A percentile compares a stretch with the other conserved stretches of the same genome.
Conservation (phyloP, 2,113 vertebrate species). For the Corydoras sp. region DNA sequence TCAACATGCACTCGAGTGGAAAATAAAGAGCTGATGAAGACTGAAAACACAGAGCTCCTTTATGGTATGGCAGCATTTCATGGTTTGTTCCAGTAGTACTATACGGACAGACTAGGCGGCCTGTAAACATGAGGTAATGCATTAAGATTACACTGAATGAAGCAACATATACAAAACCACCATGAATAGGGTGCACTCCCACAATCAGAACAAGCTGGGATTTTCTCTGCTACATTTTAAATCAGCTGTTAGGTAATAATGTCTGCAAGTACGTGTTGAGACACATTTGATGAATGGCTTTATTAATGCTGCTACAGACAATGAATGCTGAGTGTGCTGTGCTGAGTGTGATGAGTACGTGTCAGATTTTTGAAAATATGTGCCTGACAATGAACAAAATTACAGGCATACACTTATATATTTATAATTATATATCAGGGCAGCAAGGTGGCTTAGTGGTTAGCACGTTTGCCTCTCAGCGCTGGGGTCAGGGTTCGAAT, state of each 20-base stretch:
- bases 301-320: background rate
- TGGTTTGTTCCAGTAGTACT: background rate
- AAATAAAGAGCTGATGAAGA: constrained; percentile 5
- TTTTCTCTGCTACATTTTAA: background rate
- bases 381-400: too few relatives aligned
- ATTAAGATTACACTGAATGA: background rate
- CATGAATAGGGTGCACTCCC: background rate
- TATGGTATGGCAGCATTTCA: background rate
- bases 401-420: too few relatives aligned
- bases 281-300: background rate
- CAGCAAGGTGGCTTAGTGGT: too few relatives aligned
- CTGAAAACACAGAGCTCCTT: background rate
- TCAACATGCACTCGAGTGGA: constrained; percentile 1
- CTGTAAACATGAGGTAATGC: background rate
- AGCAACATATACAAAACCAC: background rate
- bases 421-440: too few relatives aligned
- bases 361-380: too few relatives aligned
- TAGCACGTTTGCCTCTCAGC: too few relatives aligned
- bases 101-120: background rate
- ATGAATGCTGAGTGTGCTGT: background rate
- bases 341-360: background rate
- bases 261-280: constrained; percentile 12
- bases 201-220: background rate
- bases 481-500: too few relatives aligned
- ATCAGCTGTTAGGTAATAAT: constrained; percentile 3